These are phyloP conservation scores for Cephus rjabovi DNA, from an alignment of 2,888 invertebrate species.

Conservation along the genomic window DNA sequence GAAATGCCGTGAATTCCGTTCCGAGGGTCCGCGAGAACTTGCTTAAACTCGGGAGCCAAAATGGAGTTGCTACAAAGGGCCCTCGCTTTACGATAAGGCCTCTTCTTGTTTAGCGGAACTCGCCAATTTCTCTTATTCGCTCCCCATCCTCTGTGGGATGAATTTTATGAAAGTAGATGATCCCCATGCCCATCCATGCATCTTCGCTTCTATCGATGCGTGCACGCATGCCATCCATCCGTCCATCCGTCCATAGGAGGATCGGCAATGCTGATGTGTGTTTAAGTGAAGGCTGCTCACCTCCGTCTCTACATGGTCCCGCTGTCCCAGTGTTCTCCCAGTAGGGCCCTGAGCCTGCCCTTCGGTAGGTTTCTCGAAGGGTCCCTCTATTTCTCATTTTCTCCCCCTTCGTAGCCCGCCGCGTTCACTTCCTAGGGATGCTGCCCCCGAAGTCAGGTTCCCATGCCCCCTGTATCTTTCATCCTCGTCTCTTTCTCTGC, in stretches of 20 bases:
- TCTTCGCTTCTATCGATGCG: too few relatives aligned
- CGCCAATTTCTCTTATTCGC: too few relatives aligned
- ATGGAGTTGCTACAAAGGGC: too few relatives aligned
- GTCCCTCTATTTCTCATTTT: conserved; percentile 25
- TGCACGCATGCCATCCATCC: conserved; percentile 4
- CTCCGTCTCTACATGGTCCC: conserved; percentile 16
- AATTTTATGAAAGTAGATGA: too few relatives aligned
- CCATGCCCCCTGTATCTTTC: conserved; percentile 57
- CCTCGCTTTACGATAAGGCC: too few relatives aligned
- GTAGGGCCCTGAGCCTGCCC: too few relatives aligned
- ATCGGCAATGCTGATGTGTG: conserved; percentile 31
- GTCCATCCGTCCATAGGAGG: conserved; percentile 17
- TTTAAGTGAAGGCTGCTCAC: conserved; percentile 32
- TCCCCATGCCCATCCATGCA: too few relatives aligned
- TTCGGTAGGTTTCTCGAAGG: too few relatives aligned
- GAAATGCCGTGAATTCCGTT: conserved; percentile 31
- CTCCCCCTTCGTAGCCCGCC: conserved; percentile 28
- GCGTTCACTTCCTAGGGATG: conserved; percentile 63
- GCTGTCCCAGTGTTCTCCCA: conserved; percentile 9
- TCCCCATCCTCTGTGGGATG: too few relatives aligned
- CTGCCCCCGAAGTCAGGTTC: conserved; percentile 66
- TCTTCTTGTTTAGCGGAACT: too few relatives aligned
- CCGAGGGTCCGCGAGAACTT: too few relatives aligned
- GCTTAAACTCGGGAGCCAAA: too few relatives aligned
- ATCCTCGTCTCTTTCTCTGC: conserved; percentile 29